Conservation (phyloP, 2,113 vertebrate genomes). For the Scomber colias region DNA sequence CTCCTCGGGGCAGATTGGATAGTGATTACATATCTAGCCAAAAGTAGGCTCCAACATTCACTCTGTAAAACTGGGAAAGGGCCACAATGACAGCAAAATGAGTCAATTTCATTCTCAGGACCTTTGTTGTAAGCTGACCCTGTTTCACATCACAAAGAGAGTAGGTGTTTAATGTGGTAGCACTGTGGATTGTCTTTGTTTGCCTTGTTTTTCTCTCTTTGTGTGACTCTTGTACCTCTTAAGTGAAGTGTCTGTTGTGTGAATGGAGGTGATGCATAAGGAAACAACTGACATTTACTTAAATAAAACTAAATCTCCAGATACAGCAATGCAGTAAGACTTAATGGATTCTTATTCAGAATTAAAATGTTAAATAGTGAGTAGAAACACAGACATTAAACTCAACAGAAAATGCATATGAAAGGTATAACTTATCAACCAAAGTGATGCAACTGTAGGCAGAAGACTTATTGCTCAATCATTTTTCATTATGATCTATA, state of each 20-base stretch:
- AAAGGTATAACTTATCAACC: neutral
- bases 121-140: conserved; percentile 51
- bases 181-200: neutral
- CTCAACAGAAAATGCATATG: neutral
- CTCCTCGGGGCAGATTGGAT: conserved; percentile 85
- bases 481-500: too few relatives aligned
- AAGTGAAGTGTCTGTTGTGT: conserved; percentile 20
- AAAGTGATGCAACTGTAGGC: too few relatives aligned
- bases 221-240: conserved; percentile 18
- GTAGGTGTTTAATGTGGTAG: conserved; percentile 12
- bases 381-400: neutral
- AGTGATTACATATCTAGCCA: conserved; percentile 85
- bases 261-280: conserved; percentile 8
- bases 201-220: conserved; percentile 17
- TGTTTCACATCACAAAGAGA: conserved; percentile 19
- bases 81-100: conserved; percentile 58
- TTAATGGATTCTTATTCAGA: conserved; percentile 18
- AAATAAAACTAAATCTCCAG: conserved; percentile 13
- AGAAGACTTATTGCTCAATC: too few relatives aligned
- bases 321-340: neutral
- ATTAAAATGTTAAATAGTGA: conserved; percentile 21
- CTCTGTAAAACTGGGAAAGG: conserved; percentile 36
- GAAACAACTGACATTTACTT: neutral
- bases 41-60: conserved; percentile 69
- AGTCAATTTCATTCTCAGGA: conserved; percentile 55